Conservation (phyloP, 1,140 invertebrate genomes). For the Aethina tumida region DNA sequence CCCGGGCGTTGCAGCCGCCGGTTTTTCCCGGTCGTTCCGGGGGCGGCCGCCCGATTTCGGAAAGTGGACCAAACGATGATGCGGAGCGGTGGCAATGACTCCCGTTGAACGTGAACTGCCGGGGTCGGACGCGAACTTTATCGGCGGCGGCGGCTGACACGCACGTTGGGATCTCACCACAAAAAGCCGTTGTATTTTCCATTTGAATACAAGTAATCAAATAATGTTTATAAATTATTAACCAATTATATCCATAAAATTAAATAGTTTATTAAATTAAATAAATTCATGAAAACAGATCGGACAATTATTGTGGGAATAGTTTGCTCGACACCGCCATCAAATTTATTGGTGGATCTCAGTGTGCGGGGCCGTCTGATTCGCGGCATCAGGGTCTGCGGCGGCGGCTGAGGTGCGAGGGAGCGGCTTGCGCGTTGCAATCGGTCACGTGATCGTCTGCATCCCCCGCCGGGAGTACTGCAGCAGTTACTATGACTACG, state of each 20-base stretch:
- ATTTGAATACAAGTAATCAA: no score
- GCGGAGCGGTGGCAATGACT: slow-evolving; percentile 28
- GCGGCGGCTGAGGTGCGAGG: slow-evolving; percentile 2
- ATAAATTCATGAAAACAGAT: no score
- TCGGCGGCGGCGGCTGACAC: slow-evolving; percentile 3
- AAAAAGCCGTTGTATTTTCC: no score
- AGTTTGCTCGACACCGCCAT: no score
- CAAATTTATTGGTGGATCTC: no score
- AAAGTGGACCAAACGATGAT: background rate
- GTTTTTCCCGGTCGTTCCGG: slow-evolving; percentile 1
- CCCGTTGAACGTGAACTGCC: slow-evolving; percentile 31
- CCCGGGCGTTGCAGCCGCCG: background rate
- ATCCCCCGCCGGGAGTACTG: slow-evolving; percentile 21
- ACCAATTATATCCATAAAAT: no score
- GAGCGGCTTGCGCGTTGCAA: slow-evolving; percentile 14
- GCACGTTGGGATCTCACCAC: no score
- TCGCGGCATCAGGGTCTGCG: background rate
- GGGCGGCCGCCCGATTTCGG: slow-evolving; percentile 1
- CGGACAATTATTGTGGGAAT: no score
- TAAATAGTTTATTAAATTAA: no score
- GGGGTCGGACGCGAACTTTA: slow-evolving; percentile 25
- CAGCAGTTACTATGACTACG: slow-evolving; percentile 26
- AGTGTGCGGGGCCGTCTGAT: background rate
- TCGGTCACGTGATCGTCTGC: slow-evolving; percentile 27
- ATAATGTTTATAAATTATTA: no score